Base-by-base conservation (phyloP, 1,140 invertebrate genomes). In the Procambarus virginalis region DNA sequence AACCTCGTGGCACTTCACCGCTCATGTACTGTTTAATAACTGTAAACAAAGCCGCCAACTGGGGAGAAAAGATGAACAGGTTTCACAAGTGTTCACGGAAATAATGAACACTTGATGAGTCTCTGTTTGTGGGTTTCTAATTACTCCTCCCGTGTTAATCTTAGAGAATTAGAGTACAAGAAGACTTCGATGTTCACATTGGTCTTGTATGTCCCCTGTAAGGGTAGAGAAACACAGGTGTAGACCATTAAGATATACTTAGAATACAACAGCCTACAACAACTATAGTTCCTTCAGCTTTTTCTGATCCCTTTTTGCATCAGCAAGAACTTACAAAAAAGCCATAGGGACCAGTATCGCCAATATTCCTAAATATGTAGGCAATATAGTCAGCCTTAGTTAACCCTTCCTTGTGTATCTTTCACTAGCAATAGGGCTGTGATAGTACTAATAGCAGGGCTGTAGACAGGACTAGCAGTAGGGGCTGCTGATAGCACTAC, bases 131-230 rank as follows among this genome's bases (percentile, higher is more conserved):
- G 22, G 22, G n/a, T 22, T 34, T 73, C 68, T 73, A 73, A 73
- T 34, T 73, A n/a, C 68, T n/a, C 68, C 68, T 22, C 68, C 34
- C 20, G n/a, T 73, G n/a, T 73, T 73, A 73, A 73, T 34, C 68
- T 73, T 73, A 73, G 68, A 34, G 6, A 73, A 73, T 73, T 73
- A 73, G 68, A 73, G 68, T 73, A 73, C 68, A 73, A 73, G 68
- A 73, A 22, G 22, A 64, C 60, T 64, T 10, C 60, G 22, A 10
- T 34, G 34, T 73, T 9, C 8, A 34, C 10, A 10, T 10, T 34
- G n/a, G n/a, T 73, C 68, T 45, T 34, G 22, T 34, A 73, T 34
- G n/a, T 73, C 68, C 68, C 68, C 22, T 20, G 68, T 73, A 73
- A 10, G 68, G 68, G n/a, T 73, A 73, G 68, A 68, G 64, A 73